phyloP scores from a whole-genome alignment of 2,797 vertebrate species.

The Tolypeutes matacus region DNA sequence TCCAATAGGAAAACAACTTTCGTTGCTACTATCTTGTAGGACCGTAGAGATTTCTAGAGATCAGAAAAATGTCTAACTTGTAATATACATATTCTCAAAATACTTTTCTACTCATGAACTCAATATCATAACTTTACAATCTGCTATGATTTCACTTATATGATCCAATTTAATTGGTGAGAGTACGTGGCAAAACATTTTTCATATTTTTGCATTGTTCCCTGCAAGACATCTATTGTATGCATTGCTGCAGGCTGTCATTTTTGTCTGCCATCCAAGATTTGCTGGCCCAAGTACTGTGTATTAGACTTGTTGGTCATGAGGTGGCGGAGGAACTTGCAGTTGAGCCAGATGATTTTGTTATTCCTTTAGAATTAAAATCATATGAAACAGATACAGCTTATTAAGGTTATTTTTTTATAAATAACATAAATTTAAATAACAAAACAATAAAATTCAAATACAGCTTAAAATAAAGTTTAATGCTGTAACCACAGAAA shows the following conservation, averaged over 20 bases:
- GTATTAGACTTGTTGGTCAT: constrained; percentile 86
- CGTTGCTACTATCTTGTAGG: constrained; percentile 12
- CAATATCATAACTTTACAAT: constrained; percentile 59
- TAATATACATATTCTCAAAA: constrained; percentile 45
- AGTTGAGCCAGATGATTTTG: constrained; percentile 86
- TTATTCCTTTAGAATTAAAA: constrained; percentile 90
- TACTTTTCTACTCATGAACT: constrained; percentile 14
- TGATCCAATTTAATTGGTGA: constrained; percentile 73
- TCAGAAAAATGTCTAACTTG: constrained; percentile 53
- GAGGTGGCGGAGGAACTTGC: constrained; percentile 77
- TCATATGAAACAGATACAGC: constrained; percentile 91
- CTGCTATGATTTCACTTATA: constrained; percentile 78
- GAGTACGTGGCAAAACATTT: constrained; percentile 77
- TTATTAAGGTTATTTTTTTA: constrained; percentile 89
- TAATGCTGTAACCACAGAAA: constrained; percentile 90
- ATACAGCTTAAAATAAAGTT: constrained; percentile 91
- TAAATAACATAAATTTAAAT: constrained; percentile 94
- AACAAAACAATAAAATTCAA: constrained; percentile 92
- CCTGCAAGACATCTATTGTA: constrained; percentile 83
- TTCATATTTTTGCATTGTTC: constrained; percentile 85
- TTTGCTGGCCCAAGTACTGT: constrained; percentile 87
- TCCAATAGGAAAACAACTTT: constrained; percentile 43
- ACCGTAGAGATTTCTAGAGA: constrained; percentile 18
- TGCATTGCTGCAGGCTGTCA: constrained; percentile 87
- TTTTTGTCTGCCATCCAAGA: constrained; percentile 90